These are phyloP conservation scores for Megalonaias nervosa DNA, from an alignment of 1,140 invertebrate species.

Conservation along the genomic window DNA sequence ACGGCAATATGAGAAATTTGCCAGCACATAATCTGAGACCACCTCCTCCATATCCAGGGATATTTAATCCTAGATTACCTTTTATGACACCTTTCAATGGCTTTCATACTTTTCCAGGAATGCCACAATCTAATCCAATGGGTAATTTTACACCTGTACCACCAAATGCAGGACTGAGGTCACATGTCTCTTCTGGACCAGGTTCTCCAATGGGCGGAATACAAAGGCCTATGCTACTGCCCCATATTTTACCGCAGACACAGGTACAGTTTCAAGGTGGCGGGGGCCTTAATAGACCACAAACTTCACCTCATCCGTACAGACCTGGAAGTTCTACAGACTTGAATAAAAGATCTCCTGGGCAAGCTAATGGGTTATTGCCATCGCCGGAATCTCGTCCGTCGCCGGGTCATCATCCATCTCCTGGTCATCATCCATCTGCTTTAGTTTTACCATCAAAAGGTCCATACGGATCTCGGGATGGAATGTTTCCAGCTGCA, in stretches of 20 bases:
- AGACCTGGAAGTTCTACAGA: slow-evolving; percentile 21
- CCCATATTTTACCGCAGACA: background rate
- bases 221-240: background rate
- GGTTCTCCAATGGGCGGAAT: slow-evolving; percentile 3
- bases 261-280: background rate
- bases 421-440: background rate
- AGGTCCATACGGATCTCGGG: background rate
- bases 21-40: too few relatives aligned
- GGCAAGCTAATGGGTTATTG: background rate
- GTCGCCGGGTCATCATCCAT: background rate
- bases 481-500: background rate
- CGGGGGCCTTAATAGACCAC: background rate
- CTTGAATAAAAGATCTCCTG: slow-evolving; percentile 16
- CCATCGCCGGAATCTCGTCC: background rate
- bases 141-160: slow-evolving; percentile 1
- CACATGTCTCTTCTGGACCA: background rate
- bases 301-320: slow-evolving; percentile 31
- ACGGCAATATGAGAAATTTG: too few relatives aligned
- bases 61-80: too few relatives aligned
- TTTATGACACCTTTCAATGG: too few relatives aligned
- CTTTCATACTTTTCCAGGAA: background rate
- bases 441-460: background rate
- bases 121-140: slow-evolving; percentile 12
- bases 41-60: too few relatives aligned
- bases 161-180: background rate